Evolutionary conservation across 2,888 invertebrate genomes (phyloP).

Genomic region (Melanophora roralis): DNA sequence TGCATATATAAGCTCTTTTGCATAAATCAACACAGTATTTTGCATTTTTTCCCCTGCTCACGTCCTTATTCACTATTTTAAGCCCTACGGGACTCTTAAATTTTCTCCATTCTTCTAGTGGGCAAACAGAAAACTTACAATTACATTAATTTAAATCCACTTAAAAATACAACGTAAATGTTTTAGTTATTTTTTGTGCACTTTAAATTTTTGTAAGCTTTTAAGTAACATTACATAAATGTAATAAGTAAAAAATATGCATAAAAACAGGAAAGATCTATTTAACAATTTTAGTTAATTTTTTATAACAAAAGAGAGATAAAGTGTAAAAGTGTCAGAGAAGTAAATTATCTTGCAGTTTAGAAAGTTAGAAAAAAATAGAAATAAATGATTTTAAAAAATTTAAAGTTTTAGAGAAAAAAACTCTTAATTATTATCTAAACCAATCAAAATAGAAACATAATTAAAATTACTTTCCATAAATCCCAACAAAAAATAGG

Average conservation of each 20-base stretch:
- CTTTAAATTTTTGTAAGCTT: constrained; percentile 17
- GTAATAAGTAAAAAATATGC: neutral
- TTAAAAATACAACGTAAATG: constrained; percentile 37
- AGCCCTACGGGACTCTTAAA: neutral
- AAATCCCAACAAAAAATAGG: too few relatives aligned
- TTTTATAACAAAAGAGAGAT: neutral
- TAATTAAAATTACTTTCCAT: too few relatives aligned
- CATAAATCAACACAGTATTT: neutral
- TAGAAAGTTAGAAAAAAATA: too few relatives aligned
- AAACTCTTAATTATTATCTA: too few relatives aligned
- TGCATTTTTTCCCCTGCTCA: neutral
- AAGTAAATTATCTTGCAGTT: too few relatives aligned
- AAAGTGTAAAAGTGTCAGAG: too few relatives aligned
- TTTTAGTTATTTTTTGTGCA: neutral
- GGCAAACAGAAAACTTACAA: constrained; percentile 17
- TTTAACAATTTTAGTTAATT: constrained; percentile 1
- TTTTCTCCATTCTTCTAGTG: neutral
- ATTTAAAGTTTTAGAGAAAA: too few relatives aligned
- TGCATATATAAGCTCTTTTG: neutral
- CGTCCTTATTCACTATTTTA: neutral
- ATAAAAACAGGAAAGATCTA: constrained; percentile 16
- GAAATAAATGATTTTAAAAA: too few relatives aligned
- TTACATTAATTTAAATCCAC: constrained; percentile 50
- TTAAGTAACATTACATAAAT: constrained; percentile 15
- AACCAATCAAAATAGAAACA: too few relatives aligned